Conservation (phyloP, 2,113 vertebrate species). For the Gopherus evgoodei region DNA sequence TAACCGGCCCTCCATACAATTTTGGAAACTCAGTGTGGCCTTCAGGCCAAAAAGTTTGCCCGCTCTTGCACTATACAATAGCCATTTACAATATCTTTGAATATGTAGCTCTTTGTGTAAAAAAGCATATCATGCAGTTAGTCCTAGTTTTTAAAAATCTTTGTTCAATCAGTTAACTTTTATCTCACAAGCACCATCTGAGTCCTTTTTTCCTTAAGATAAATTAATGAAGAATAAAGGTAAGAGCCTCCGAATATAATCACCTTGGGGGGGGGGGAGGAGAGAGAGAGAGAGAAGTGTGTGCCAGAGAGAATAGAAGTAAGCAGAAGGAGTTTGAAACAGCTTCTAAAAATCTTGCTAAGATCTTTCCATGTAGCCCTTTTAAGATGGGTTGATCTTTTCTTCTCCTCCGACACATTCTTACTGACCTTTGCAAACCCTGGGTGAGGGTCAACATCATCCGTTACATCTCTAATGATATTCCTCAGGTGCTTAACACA, state of each 20-base stretch:
- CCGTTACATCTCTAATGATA: neutral
- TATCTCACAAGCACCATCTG: neutral
- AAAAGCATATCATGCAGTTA: neutral
- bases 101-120: neutral
- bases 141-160: neutral
- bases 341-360: rapidly evolving
- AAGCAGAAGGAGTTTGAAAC: neutral
- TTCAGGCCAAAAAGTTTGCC: too few species aligned
- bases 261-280: neutral
- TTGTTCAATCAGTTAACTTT: neutral
- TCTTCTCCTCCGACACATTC: neutral
- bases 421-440: neutral
- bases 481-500: neutral
- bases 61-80: neutral
- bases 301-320: rapidly evolving
- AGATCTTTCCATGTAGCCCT: neutral
- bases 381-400: neutral
- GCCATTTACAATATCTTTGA: neutral
- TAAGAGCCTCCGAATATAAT: neutral
- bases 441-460: neutral
- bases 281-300: neutral
- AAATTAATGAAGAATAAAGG: neutral
- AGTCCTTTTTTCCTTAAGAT: rapidly evolving
- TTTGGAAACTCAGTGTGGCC: too few species aligned
- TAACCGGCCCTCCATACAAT: too few species aligned